Evolutionary conservation across 2,797 vertebrate genomes (phyloP).

Genomic region (Sphenopsis melanotis): DNA sequence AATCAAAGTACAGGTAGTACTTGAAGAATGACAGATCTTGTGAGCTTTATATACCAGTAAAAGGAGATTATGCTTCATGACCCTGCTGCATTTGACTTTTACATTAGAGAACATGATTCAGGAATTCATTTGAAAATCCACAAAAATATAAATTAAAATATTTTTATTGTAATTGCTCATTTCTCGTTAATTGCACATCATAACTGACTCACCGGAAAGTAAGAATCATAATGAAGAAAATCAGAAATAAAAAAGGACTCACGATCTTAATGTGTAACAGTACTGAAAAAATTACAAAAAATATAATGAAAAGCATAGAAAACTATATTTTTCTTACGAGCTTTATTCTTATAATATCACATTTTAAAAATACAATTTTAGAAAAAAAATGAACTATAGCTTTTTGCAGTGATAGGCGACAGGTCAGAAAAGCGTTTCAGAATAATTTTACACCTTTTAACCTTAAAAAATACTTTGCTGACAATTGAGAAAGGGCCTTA

Average conservation of each 20-base stretch:
- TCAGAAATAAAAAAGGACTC: constrained; percentile 19
- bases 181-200: constrained; percentile 59
- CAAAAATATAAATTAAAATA: constrained; percentile 7
- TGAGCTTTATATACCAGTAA: constrained; percentile 38
- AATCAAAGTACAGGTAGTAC: constrained; percentile 53
- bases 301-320: constrained; percentile 45
- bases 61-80: constrained; percentile 59
- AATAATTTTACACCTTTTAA: constrained; percentile 89
- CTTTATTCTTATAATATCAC: constrained; percentile 74
- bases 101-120: constrained; percentile 52
- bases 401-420: constrained; percentile 83
- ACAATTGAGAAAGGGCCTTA: constrained; percentile 85
- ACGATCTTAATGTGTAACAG: not conserved
- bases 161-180: constrained; percentile 6
- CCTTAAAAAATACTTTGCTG: constrained; percentile 87
- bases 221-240: constrained; percentile 50
- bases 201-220: constrained; percentile 30
- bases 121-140: constrained; percentile 41
- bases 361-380: constrained; percentile 79
- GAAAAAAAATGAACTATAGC: constrained; percentile 74
- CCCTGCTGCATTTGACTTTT: constrained; percentile 62
- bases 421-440: constrained; percentile 87
- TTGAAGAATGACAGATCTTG: constrained; percentile 43
- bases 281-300: constrained; percentile 44
- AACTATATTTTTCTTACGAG: constrained; percentile 64